Conservation (phyloP, 2,888 invertebrate species). For the Erebia aethiops region DNA sequence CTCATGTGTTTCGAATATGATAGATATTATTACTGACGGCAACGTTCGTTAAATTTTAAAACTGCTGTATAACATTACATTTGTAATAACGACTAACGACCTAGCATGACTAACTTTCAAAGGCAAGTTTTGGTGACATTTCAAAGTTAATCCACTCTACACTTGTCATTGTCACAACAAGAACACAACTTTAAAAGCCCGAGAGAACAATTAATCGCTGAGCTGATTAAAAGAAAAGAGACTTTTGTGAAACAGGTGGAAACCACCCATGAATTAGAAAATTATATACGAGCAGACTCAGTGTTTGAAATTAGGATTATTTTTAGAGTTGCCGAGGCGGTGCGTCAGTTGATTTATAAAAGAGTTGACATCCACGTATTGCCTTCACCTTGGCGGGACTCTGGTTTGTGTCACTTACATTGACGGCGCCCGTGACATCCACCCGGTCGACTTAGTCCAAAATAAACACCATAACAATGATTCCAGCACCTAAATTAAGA, state of each 20-base stretch:
- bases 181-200: conserved; percentile 12
- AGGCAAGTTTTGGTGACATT: conserved; percentile 7
- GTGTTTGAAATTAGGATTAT: conserved; percentile 49
- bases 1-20: conserved; percentile 16
- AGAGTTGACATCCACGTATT: conserved; percentile 60
- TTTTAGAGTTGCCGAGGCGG: conserved; percentile 50
- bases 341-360: conserved; percentile 70
- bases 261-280: conserved; percentile 43
- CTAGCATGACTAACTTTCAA: conserved; percentile 16
- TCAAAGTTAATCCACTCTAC: conserved; percentile 11
- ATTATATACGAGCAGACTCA: conserved; percentile 44
- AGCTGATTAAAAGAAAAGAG: conserved; percentile 24
- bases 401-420: conserved; percentile 73
- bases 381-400: conserved; percentile 77
- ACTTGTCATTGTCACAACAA: conserved; percentile 28
- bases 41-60: conserved; percentile 5
- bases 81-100: conserved; percentile 1
- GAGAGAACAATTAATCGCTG: conserved; percentile 35
- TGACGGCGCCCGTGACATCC: conserved; percentile 74
- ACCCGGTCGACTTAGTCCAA: conserved; percentile 56
- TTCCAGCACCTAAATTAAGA: conserved; percentile 61
- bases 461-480: conserved; percentile 62
- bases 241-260: conserved; percentile 38
- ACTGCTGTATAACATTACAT: not conserved
- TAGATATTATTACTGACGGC: conserved; percentile 9